Evolutionary conservation across 2,888 invertebrate species (phyloP).

Genomic region (Elysia crispata): DNA sequence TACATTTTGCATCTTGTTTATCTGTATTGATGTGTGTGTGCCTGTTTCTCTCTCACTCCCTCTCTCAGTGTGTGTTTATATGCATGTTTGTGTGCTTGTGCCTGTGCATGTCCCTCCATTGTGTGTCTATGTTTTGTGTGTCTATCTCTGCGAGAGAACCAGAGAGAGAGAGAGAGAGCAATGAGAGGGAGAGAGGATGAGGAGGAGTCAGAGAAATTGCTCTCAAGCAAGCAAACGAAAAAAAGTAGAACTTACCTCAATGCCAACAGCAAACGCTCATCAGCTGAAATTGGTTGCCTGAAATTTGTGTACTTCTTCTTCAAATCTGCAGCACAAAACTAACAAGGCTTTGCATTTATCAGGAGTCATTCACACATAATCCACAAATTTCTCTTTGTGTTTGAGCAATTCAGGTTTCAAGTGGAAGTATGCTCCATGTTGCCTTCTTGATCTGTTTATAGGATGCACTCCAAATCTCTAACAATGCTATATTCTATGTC

Average conservation of each 20-base stretch:
- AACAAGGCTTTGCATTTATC: no score
- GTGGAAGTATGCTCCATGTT: no score
- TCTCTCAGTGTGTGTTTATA: slow-evolving; percentile 1
- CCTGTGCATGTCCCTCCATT: slow-evolving; percentile 19
- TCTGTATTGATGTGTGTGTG: background rate
- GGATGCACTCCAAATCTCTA: no score
- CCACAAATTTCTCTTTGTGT: no score
- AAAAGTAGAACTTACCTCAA: slow-evolving; percentile 30
- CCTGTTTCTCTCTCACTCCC: background rate
- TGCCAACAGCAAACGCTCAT: slow-evolving; percentile 35
- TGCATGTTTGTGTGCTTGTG: background rate
- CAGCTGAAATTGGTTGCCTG: slow-evolving; percentile 35
- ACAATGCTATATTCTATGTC: no score
- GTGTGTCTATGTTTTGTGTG: slow-evolving; percentile 11
- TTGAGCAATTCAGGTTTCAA: no score
- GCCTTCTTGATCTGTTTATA: no score
- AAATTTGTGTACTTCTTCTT: slow-evolving; percentile 32
- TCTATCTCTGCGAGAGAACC: background rate
- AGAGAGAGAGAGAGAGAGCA: background rate
- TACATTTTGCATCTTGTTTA: background rate
- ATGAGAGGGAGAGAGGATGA: background rate
- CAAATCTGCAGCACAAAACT: slow-evolving; percentile 14
- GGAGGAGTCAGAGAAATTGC: slow-evolving; percentile 22
- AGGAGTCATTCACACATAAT: no score
- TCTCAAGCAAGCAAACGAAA: slow-evolving; percentile 29